Evolutionary conservation across 1,140 invertebrate species (phyloP).

Genomic region (Drosophila pruinosa): DNA sequence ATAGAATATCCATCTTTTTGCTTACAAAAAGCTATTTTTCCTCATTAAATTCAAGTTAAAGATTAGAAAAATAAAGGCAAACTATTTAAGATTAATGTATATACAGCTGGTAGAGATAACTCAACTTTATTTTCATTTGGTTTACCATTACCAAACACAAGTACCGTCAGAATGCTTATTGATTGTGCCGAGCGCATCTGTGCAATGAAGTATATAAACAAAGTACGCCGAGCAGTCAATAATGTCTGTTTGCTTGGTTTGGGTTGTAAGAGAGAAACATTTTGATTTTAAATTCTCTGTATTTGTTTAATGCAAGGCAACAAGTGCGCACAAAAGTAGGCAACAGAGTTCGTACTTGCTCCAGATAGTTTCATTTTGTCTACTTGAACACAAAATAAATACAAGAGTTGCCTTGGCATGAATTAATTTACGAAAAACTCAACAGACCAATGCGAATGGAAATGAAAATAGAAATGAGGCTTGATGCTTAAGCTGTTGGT

Average conservation of each 20-base stretch:
- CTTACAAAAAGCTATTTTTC: too few species aligned
- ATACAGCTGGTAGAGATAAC: too few species aligned
- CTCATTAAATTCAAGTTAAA: too few species aligned
- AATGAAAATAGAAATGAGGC: not conserved
- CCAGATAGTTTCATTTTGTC: not conserved
- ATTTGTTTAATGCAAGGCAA: conserved; percentile 8
- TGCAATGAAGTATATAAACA: not conserved
- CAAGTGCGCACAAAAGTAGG: conserved; percentile 33
- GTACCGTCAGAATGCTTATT: not conserved
- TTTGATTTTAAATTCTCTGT: not conserved
- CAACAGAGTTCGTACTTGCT: not conserved
- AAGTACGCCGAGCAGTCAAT: not conserved
- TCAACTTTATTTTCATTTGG: not conserved
- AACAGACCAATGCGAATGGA: not conserved
- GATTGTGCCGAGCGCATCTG: not conserved
- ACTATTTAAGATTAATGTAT: too few species aligned
- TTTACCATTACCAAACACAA: not conserved
- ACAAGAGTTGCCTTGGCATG: not conserved
- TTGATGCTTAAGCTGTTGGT: not conserved
- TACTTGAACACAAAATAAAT: not conserved
- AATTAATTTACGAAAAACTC: conserved; percentile 8
- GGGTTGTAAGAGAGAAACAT: not conserved
- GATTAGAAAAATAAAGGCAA: too few species aligned
- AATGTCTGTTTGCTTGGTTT: not conserved
- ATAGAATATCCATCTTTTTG: too few species aligned